Percentiles rank a stretch among this genome's conserved stretches.
Conservation (phyloP, 2,888 invertebrate species). For the Adineta ricciae region DNA sequence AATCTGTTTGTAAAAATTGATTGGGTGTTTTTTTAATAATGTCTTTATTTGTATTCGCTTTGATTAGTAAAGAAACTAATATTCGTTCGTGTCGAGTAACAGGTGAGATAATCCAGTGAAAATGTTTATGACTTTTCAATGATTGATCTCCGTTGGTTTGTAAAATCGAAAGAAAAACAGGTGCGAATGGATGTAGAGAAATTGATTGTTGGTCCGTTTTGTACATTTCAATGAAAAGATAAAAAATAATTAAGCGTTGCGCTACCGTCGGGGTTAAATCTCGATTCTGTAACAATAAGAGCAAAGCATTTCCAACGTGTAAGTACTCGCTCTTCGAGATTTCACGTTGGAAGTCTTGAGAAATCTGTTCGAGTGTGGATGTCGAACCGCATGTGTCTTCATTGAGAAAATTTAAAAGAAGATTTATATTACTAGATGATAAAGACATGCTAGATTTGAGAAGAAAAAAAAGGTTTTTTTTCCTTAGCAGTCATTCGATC, state of each 20-base stretch:
- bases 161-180: slow-evolving; percentile 61
- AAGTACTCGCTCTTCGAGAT: not conserved
- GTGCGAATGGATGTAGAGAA: slow-evolving; percentile 62
- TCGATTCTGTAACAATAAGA: slow-evolving; percentile 60
- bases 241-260: slow-evolving; percentile 62
- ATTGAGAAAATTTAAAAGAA: slow-evolving; percentile 4
- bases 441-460: not conserved
- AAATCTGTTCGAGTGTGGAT: slow-evolving; percentile 1
- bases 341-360: not conserved
- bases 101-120: not conserved
- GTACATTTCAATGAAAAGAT: slow-evolving; percentile 63
- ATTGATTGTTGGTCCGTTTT: slow-evolving; percentile 57
- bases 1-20: slow-evolving; percentile 64
- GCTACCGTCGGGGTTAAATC: slow-evolving; percentile 61
- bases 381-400: slow-evolving; percentile 6
- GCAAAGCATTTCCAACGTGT: slow-evolving; percentile 35
- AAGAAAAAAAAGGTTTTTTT: too few species aligned
- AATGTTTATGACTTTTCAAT: not conserved
- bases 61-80: not conserved
- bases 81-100: not conserved
- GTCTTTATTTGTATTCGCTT: slow-evolving; percentile 47
- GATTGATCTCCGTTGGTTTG: not conserved
- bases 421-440: not conserved
- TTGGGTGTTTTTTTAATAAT: slow-evolving; percentile 69
- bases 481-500: not conserved